Evolutionary conservation across 2,888 invertebrate species (phyloP).

Genomic region (Eueremaeus valkanovi): DNA sequence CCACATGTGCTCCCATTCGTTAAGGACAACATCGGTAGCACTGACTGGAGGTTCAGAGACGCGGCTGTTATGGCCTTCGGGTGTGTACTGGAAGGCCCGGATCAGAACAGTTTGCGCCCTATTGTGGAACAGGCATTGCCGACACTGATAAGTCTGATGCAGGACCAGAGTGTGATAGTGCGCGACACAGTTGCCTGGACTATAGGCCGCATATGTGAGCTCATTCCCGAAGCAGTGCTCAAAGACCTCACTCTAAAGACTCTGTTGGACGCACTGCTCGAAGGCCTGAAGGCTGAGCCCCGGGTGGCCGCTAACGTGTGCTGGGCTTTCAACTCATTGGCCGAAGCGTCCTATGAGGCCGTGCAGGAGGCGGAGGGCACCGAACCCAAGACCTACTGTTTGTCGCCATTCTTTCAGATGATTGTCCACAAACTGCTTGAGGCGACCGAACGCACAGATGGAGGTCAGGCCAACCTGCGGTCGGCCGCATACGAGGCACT

Average conservation of each 20-base stretch:
- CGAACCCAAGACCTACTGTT: conserved; percentile 81
- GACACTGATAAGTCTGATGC: conserved; percentile 88
- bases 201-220: conserved; percentile 94
- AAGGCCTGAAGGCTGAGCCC: conserved; percentile 84
- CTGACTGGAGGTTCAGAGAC: conserved; percentile 88
- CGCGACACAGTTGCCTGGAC: conserved; percentile 98
- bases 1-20: conserved; percentile 93
- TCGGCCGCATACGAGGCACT: conserved; percentile 97
- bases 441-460: conserved; percentile 91
- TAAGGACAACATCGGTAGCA: conserved; percentile 83
- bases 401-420: conserved; percentile 88
- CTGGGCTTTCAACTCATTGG: conserved; percentile 94
- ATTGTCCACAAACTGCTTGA: conserved; percentile 86
- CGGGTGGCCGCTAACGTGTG: conserved; percentile 97
- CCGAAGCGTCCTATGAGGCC: conserved; percentile 93
- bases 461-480: conserved; percentile 62
- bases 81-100: conserved; percentile 82
- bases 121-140: conserved; percentile 96
- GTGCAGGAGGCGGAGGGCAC: conserved; percentile 58
- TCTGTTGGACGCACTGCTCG: conserved; percentile 60
- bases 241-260: conserved; percentile 73
- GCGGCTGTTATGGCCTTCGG: conserved; percentile 98
- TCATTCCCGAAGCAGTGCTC: conserved; percentile 90
- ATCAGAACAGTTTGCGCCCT: conserved; percentile 77
- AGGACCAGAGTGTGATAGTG: conserved; percentile 87